Evolutionary conservation across 2,113 vertebrate species (phyloP).

Genomic region (Crotalus viridis): DNA sequence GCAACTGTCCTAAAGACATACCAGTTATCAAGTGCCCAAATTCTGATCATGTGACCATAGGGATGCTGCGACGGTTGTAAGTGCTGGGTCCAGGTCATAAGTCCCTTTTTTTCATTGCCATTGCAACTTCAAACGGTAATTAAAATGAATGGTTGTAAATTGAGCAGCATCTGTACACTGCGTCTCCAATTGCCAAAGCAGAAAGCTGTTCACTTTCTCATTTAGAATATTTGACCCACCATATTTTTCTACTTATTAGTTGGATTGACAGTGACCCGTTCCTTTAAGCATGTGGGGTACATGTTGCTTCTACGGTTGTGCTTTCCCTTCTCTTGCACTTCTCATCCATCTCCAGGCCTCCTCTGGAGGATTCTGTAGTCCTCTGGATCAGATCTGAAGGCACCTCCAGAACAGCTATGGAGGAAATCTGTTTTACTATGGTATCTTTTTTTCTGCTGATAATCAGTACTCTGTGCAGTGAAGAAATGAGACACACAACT

Average conservation of each 20-base stretch:
- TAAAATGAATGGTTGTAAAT: background rate
- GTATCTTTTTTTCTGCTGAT: background rate
- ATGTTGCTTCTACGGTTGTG: background rate
- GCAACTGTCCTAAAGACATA: background rate
- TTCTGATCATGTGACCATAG: background rate
- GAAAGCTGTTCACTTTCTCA: slow-evolving; percentile 15
- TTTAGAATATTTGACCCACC: slow-evolving; percentile 19
- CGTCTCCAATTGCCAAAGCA: slow-evolving; percentile 17
- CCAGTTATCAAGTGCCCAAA: background rate
- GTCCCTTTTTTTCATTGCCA: background rate
- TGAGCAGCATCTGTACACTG: background rate
- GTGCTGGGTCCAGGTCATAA: background rate
- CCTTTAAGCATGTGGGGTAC: background rate
- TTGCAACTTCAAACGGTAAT: background rate
- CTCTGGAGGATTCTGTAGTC: background rate
- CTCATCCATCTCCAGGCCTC: background rate
- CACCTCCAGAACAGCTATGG: background rate
- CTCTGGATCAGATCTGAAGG: background rate
- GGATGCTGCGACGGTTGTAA: background rate
- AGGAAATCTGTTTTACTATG: background rate
- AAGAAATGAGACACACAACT: background rate
- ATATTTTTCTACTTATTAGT: slow-evolving; percentile 45
- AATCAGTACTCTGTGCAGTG: background rate
- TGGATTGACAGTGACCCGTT: background rate
- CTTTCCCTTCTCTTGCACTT: background rate